A percentile compares a stretch with the other conserved stretches of the same genome.
Evolutionary conservation across 2,888 invertebrate species (phyloP).

Genomic region (Tetragonisca angustula): DNA sequence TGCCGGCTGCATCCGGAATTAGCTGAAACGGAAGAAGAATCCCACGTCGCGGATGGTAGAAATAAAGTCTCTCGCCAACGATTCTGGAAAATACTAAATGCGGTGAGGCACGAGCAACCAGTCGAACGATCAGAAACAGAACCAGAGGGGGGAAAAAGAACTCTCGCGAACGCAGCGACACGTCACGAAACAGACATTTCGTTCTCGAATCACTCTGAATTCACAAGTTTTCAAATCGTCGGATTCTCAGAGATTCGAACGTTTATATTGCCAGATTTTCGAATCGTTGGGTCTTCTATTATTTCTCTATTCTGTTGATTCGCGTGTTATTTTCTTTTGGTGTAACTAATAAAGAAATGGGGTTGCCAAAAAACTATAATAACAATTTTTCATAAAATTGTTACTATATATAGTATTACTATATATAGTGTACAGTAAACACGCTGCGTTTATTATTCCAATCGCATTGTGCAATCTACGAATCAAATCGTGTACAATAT

Average conservation of each 20-base stretch:
- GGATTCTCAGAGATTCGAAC: not conserved
- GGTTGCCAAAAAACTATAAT: too few species aligned
- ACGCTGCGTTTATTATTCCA: too few species aligned
- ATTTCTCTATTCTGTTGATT: too few species aligned
- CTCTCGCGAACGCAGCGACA: too few species aligned
- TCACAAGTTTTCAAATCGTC: not conserved
- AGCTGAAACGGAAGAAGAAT: constrained; percentile 43
- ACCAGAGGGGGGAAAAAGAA: not conserved
- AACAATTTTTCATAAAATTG: too few species aligned
- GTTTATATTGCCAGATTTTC: not conserved
- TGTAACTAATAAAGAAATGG: too few species aligned
- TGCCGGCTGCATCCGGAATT: constrained; percentile 47
- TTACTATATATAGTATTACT: too few species aligned
- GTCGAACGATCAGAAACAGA: not conserved
- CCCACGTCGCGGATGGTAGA: not conserved
- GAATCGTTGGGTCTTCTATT: too few species aligned
- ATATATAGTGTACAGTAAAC: too few species aligned
- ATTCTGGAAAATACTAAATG: constrained; percentile 2
- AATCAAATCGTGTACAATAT: too few species aligned
- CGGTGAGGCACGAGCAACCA: not conserved
- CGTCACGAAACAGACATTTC: not conserved
- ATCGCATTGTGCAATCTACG: too few species aligned
- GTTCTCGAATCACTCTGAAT: not conserved
- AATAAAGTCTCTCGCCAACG: constrained; percentile 23
- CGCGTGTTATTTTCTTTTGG: too few species aligned